Evolutionary conservation across 2,888 invertebrate species (phyloP).

Genomic region (Flabesymbios commensalis): DNA sequence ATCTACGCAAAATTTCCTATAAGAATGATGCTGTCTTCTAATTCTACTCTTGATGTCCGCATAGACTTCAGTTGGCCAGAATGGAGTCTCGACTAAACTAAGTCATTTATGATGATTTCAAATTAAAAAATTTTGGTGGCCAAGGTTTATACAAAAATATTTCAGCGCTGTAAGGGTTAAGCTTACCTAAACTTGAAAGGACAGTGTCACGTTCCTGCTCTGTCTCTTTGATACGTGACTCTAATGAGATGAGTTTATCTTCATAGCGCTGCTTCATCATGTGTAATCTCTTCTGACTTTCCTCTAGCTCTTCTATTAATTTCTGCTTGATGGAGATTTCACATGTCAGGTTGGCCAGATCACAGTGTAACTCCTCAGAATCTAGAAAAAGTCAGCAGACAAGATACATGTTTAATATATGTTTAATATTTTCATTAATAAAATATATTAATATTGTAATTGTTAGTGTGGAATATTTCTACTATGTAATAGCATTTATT

Average conservation of each 20-base stretch:
- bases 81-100: no score
- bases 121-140: no score
- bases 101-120: no score
- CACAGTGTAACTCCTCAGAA: constrained; percentile 67
- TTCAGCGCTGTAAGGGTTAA: no score
- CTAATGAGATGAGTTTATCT: constrained; percentile 81
- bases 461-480: background rate
- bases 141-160: no score
- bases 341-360: constrained; percentile 84
- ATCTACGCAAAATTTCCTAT: no score
- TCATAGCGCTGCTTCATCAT: constrained; percentile 90
- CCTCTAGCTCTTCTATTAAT: constrained; percentile 89
- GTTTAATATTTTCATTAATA: background rate
- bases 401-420: background rate
- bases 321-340: constrained; percentile 95
- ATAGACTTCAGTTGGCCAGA: no score
- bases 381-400: constrained; percentile 12
- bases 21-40: no score
- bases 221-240: constrained; percentile 82
- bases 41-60: no score
- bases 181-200: constrained; percentile 59
- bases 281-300: constrained; percentile 82
- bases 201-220: constrained; percentile 91
- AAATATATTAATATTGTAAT: background rate
- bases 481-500: background rate